These are phyloP conservation scores for Dryadula phaetusa DNA, from an alignment of 2,888 invertebrate species.

Conservation along the genomic window DNA sequence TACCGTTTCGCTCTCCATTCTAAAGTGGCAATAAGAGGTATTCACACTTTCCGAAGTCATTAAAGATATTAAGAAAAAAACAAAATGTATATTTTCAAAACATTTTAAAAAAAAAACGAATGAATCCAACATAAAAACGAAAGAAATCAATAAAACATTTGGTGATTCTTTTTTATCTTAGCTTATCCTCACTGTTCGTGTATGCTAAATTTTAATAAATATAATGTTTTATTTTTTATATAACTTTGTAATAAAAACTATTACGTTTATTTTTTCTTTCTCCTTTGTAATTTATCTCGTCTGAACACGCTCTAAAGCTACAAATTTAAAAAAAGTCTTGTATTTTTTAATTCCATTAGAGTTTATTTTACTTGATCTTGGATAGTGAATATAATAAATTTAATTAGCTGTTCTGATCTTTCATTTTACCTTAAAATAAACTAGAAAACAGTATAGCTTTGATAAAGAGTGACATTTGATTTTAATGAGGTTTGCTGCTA, in stretches of 20 bases:
- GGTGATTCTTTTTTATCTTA: too few relatives aligned
- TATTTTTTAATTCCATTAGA: slow-evolving; percentile 22
- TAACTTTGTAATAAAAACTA: background rate
- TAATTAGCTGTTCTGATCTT: slow-evolving; percentile 21
- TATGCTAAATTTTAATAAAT: background rate
- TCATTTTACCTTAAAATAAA: slow-evolving; percentile 9
- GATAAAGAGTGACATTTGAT: slow-evolving; percentile 6
- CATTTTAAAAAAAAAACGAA: too few relatives aligned
- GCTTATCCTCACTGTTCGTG: too few relatives aligned
- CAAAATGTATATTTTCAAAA: too few relatives aligned
- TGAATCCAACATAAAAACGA: too few relatives aligned
- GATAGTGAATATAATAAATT: slow-evolving; percentile 20
- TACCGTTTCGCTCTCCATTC: slow-evolving; percentile 69
- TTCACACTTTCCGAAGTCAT: slow-evolving; percentile 48
- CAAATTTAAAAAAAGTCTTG: slow-evolving; percentile 37
- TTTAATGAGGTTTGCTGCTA: background rate
- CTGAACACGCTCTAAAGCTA: background rate
- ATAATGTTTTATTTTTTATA: background rate
- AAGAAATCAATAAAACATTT: too few relatives aligned
- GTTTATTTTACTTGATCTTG: slow-evolving; percentile 25
- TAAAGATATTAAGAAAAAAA: background rate
- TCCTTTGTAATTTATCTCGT: background rate
- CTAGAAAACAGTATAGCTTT: slow-evolving; percentile 4
- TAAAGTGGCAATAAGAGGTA: slow-evolving; percentile 71
- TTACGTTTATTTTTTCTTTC: background rate